Conservation (phyloP, 2,113 vertebrate genomes). For the Corvus cornix region DNA sequence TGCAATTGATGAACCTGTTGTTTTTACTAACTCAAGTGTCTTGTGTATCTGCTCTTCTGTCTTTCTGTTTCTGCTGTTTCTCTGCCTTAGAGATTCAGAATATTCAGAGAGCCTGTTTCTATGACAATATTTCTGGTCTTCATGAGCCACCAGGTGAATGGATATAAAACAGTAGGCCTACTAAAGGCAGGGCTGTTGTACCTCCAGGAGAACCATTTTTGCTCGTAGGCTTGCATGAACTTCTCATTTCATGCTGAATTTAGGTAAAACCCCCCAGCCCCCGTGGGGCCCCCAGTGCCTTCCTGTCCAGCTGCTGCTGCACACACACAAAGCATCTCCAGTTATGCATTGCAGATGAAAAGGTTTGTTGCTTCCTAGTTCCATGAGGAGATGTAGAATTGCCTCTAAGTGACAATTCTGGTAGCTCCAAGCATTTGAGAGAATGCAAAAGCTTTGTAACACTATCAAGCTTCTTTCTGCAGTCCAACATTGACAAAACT, state of each 20-base stretch:
- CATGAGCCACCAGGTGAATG: slow-evolving; percentile 97
- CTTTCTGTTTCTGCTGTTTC: slow-evolving; percentile 81
- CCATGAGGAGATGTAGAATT: slow-evolving; percentile 58
- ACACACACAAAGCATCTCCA: slow-evolving; percentile 65
- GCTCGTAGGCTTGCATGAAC: slow-evolving; percentile 84
- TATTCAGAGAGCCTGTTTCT: slow-evolving; percentile 99
- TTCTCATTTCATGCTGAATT: slow-evolving; percentile 77
- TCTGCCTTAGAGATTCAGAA: slow-evolving; percentile 96
- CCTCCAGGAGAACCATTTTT: slow-evolving; percentile 72
- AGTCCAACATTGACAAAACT: slow-evolving; percentile 46
- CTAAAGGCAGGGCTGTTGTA: slow-evolving; percentile 71
- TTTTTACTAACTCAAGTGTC: slow-evolving; percentile 80
- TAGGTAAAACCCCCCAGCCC: slow-evolving; percentile 54
- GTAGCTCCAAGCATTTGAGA: slow-evolving; percentile 28
- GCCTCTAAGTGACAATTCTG: slow-evolving; percentile 29
- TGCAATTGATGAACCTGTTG: slow-evolving; percentile 70
- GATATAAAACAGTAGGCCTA: slow-evolving; percentile 77
- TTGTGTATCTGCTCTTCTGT: slow-evolving; percentile 78
- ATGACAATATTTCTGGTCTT: slow-evolving; percentile 98
- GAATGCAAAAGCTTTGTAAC: slow-evolving; percentile 18
- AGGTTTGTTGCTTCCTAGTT: slow-evolving; percentile 66
- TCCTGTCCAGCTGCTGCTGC: slow-evolving; percentile 68
- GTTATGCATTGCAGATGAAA: slow-evolving; percentile 61
- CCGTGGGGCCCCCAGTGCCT: slow-evolving; percentile 32
- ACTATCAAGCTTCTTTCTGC: slow-evolving; percentile 61